Evolutionary conservation across 2,888 invertebrate genomes (phyloP), one percentile per base, ranked within the genome.

Genomic region (Tiphia femorata): DNA sequence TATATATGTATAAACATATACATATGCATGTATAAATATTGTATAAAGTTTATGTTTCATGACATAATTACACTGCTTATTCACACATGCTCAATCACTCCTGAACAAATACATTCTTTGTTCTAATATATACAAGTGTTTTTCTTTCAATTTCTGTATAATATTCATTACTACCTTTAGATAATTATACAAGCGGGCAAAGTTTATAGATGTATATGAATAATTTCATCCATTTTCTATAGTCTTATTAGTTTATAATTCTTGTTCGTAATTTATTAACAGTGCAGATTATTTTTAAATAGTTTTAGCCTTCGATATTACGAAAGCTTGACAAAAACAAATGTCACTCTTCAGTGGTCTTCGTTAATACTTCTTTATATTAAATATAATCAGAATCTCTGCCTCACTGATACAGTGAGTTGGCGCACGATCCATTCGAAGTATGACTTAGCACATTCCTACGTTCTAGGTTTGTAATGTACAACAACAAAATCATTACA

Each of bases 341-440:
- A 56, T 57, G 50, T 64, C 54, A 19, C 38, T 60, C 37, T 49
- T 53, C 55, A 43, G 37, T 58, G 51, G 49, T 72, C 58, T 77
- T 75, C 72, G 75, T 78, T 78, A 81, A 79, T 82, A 80, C 79
- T 70, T 79, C 72, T 72, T 75, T 66, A 72, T 65, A 69, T 74
- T 76, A 75, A 70, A 73, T 77, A 75, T 72, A 76, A 77, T 74
- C 63, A 71, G 70, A 64, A 76, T 62, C 64, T 65, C 70, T 75
- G 76, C 76, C 80, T 80, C 82, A 81, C 82, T 83, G 82, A 83
- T 82, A 78, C 82, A 82, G 82, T 80, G 81, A 82, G 80, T 78
- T 62, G 66, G 73, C 73, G 69, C 66, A 23, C 52, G 59, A 61
- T 69, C 66, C 62, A 50, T 64, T 63, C 59, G 58, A 69, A 71